Base-by-base conservation (phyloP, 2,113 vertebrate genomes). In the Egretta garzetta region DNA sequence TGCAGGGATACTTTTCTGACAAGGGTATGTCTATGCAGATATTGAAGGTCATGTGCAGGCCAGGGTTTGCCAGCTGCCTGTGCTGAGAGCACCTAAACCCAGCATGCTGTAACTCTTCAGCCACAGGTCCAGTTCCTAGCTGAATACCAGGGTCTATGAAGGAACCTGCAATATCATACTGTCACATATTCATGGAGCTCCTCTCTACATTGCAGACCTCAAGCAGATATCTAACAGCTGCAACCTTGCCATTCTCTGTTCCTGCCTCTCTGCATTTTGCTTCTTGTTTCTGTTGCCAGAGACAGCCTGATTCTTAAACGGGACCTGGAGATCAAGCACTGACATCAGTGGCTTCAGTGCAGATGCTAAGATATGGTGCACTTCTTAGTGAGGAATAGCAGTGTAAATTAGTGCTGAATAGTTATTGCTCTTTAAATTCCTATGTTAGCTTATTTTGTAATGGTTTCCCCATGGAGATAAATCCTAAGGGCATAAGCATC, bases 51-150 rank as follows among this genome's bases (percentile, higher is more conserved):
- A 62, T 2, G 9, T 10, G n/a, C 15, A 73, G 24, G 33, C 19
- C 67, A 80, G 56, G 50, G 9, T 66, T 83, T 59, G 17, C 45
- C 56, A 94, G 10, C 6, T 1, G 0, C 50, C 19, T 86, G 33
- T 80, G 43, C 43, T 45, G 13, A 79, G 30, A 56, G 10, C 14
- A 53, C 21, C 23, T 56, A 47, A 82, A 52, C 52, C 68, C 7
- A 37, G 3, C 6, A 23, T 30, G 12, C 14, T 72, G 13, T 68
- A 79, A 55, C 16, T 85, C 68, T 62, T 62, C 58, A 86, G 27
- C 7, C 23, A 43, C 18, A 10, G 1, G 1, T 67, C n/a, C 1
- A 1, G 33, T 56, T 82, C 20, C 28, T 12, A 72, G 32, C 8
- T 64, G 26, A 86, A 88, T 56, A 82, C 0, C 30, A 59, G 18